Conservation (phyloP, 2,113 vertebrate genomes). For the Anhinga rufa region DNA sequence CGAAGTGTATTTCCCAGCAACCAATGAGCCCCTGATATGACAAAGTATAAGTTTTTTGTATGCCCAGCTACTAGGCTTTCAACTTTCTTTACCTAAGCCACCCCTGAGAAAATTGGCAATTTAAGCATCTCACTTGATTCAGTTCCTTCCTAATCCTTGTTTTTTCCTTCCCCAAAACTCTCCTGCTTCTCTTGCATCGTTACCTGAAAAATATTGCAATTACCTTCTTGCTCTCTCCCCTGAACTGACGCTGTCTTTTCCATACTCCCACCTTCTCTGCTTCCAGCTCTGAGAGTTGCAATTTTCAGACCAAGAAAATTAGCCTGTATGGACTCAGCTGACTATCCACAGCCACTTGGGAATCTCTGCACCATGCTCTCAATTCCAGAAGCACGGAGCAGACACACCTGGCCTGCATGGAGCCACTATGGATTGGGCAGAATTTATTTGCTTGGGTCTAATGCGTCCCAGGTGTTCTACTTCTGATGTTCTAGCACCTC, state of each 20-base stretch:
- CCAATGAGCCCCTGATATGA: not conserved
- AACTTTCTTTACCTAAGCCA: not conserved
- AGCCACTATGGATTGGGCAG: conserved; percentile 54
- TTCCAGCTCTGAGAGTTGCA: conserved; percentile 60
- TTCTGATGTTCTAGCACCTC: conserved; percentile 48
- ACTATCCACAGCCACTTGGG: conserved; percentile 33
- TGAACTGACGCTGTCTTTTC: conserved; percentile 57
- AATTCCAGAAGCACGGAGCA: conserved; percentile 62
- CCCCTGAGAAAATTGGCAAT: not conserved
- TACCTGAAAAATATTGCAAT: conserved; percentile 10
- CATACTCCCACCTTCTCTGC: conserved; percentile 60
- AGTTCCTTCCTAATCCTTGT: not conserved
- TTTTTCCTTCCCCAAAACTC: not conserved
- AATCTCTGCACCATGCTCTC: conserved; percentile 64
- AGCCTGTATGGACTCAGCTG: conserved; percentile 51
- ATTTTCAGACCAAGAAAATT: conserved; percentile 57
- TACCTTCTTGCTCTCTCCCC: conserved; percentile 28
- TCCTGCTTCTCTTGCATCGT: not conserved
- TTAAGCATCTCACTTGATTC: not conserved
- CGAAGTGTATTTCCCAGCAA: not conserved
- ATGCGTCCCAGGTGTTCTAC: conserved; percentile 22
- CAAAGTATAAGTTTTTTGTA: not conserved
- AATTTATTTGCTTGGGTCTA: conserved; percentile 48
- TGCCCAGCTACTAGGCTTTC: not conserved
- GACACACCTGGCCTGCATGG: conserved; percentile 59